These are phyloP conservation scores for Smutsia gigantea DNA, from an alignment of 2,797 vertebrate species.

Conservation along the genomic window DNA sequence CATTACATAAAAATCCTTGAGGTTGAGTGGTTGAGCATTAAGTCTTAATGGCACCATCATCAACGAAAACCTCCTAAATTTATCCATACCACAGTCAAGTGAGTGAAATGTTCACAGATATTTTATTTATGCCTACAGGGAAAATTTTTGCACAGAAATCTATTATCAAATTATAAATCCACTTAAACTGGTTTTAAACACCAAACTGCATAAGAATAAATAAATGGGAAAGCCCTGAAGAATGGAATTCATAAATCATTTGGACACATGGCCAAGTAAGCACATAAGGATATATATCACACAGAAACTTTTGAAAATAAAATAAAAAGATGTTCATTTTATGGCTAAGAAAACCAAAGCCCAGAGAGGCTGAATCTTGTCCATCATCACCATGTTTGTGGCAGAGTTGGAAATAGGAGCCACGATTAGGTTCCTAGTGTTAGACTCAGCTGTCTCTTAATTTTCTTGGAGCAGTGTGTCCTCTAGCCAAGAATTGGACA, in stretches of 20 bases:
- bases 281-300: not conserved
- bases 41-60: not conserved
- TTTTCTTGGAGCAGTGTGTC: not conserved
- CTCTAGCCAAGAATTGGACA: not conserved
- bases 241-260: not conserved
- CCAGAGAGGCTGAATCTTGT: not conserved
- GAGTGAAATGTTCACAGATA: not conserved
- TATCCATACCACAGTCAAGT: not conserved
- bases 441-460: not conserved
- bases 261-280: not conserved
- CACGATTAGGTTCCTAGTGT: not conserved
- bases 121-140: not conserved
- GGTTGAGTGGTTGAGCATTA: not conserved
- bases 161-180: not conserved
- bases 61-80: not conserved
- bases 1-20: not conserved
- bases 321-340: not conserved
- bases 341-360: not conserved
- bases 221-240: not conserved
- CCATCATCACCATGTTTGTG: not conserved
- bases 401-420: not conserved
- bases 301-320: not conserved
- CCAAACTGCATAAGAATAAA: not conserved
- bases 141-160: not conserved
- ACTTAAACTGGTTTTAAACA: not conserved